Evolutionary conservation across 2,888 invertebrate species (phyloP).

Genomic region (Listrodromus nycthemerus): DNA sequence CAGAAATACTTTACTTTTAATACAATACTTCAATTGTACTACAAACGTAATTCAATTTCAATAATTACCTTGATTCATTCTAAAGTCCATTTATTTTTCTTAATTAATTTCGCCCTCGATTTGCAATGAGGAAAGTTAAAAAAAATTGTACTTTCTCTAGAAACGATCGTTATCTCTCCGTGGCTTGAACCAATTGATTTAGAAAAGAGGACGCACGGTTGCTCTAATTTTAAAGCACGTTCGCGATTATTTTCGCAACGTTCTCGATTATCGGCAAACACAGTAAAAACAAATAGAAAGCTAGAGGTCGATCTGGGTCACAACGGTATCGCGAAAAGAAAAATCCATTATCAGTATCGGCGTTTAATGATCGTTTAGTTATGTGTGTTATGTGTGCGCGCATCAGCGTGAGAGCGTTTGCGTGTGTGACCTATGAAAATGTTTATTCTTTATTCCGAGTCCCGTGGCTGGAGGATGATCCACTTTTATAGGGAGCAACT

Average conservation of each 20-base stretch:
- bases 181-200: not conserved
- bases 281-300: not conserved
- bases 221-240: not conserved
- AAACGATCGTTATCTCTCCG: not conserved
- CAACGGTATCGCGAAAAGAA: not conserved
- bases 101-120: not conserved
- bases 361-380: slow-evolving; percentile 49
- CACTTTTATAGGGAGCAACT: slow-evolving; percentile 64
- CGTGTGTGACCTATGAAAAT: slow-evolving; percentile 48
- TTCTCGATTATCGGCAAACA: not conserved
- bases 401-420: not conserved
- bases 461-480: slow-evolving; percentile 61
- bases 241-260: not conserved
- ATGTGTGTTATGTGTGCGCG: too few relatives aligned
- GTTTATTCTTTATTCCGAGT: slow-evolving; percentile 44
- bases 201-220: not conserved
- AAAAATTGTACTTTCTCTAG: too few relatives aligned
- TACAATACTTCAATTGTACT: too few relatives aligned
- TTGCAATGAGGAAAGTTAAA: not conserved
- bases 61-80: too few relatives aligned
- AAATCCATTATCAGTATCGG: slow-evolving; percentile 10
- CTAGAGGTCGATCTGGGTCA: not conserved
- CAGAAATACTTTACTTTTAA: too few relatives aligned
- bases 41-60: not conserved
- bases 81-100: not conserved